Evolutionary conservation across 2,113 vertebrate genomes (phyloP).

Genomic region (Nothobranchius furzeri): DNA sequence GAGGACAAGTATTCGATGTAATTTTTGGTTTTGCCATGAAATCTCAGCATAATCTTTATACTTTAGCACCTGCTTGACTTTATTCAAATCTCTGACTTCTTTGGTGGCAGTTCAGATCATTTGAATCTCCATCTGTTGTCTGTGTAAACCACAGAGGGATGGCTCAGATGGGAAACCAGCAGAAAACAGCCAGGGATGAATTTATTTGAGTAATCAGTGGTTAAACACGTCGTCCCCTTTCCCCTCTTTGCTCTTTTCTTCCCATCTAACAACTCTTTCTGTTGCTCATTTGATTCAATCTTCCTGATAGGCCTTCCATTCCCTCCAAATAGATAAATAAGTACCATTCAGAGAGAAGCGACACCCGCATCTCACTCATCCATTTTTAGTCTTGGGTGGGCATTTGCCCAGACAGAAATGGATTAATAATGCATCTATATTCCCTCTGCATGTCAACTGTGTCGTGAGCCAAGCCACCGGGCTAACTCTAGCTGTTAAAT

Average conservation of each 20-base stretch:
- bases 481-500: no score
- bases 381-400: conserved; percentile 34
- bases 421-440: conserved; percentile 57
- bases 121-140: conserved; percentile 9
- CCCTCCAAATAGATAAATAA: conserved; percentile 61
- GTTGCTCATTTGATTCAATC: conserved; percentile 52
- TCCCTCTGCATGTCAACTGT: conserved; percentile 37
- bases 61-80: conserved; percentile 2
- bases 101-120: conserved; percentile 22
- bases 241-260: conserved; percentile 18
- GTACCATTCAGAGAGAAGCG: conserved; percentile 33
- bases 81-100: background rate
- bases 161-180: conserved; percentile 20
- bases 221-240: conserved; percentile 30
- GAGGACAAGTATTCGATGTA: no score
- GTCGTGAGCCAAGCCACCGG: no score
- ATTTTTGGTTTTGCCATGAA: no score
- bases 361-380: conserved; percentile 20
- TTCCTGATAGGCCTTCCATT: conserved; percentile 57
- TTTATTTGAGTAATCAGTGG: conserved; percentile 50
- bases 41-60: background rate
- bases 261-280: conserved; percentile 40
- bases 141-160: background rate
- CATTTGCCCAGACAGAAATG: conserved; percentile 49
- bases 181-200: conserved; percentile 30